These are phyloP conservation scores for Caenorhabditis virilis DNA, from an alignment of 2,888 invertebrate species.

Conservation along the genomic window DNA sequence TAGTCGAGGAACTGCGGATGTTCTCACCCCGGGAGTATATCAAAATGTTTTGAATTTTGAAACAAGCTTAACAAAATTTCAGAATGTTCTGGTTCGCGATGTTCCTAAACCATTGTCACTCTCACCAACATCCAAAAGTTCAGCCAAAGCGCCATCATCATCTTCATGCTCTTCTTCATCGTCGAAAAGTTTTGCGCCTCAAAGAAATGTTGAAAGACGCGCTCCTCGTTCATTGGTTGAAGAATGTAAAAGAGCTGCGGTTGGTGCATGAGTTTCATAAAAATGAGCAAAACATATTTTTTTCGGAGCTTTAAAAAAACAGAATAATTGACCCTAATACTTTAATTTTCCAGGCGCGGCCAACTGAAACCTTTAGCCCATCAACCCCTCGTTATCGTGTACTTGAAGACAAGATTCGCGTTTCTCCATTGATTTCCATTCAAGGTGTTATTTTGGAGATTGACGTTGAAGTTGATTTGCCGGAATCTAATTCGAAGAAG, in stretches of 20 bases:
- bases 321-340: too few relatives aligned
- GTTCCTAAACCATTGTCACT: slow-evolving; percentile 15
- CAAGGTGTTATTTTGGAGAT: slow-evolving; percentile 32
- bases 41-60: neutral
- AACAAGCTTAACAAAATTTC: neutral
- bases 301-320: too few relatives aligned
- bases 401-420: slow-evolving; percentile 18
- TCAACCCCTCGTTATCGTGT: slow-evolving; percentile 2
- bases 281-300: too few relatives aligned
- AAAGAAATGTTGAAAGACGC: slow-evolving; percentile 1
- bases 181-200: slow-evolving; percentile 3
- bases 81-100: slow-evolving; percentile 22
- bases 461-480: slow-evolving; percentile 22
- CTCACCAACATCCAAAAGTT: slow-evolving; percentile 7
- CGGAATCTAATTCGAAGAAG: slow-evolving; percentile 7
- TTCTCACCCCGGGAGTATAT: slow-evolving; percentile 20
- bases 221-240: slow-evolving; percentile 5
- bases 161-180: neutral
- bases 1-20: slow-evolving; percentile 20
- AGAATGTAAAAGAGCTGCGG: neutral
- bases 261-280: neutral
- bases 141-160: neutral
- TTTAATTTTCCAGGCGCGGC: neutral
- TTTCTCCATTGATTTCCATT: slow-evolving; percentile 17
- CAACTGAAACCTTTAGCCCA: neutral